phyloP scores from a whole-genome alignment of 2,113 vertebrate species.

The Vireo altiloquus region DNA sequence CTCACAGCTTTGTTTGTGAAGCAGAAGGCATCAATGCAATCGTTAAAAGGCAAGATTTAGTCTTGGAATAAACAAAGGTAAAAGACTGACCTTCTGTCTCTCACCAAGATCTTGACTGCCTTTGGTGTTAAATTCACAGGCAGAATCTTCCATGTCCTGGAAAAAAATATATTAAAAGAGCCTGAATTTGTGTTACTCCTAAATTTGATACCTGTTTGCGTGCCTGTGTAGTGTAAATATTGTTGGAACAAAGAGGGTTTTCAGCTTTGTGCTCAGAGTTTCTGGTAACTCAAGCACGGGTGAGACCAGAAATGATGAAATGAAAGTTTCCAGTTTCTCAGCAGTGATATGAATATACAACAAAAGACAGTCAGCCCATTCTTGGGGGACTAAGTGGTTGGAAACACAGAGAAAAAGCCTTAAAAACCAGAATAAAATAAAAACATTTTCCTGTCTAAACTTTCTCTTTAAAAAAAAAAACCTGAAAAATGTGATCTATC shows the following conservation, averaged over 20 bases:
- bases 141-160: background rate
- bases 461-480: background rate
- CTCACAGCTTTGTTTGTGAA: background rate
- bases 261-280: background rate
- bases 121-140: slow-evolving; percentile 40
- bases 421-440: background rate
- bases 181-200: background rate
- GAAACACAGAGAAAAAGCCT: background rate
- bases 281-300: background rate
- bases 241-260: background rate
- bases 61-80: background rate
- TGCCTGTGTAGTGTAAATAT: background rate
- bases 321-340: background rate
- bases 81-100: background rate
- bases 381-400: background rate
- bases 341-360: accelerated
- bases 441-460: background rate
- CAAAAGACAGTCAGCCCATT: background rate
- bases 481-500: background rate
- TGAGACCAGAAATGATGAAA: background rate
- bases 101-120: background rate
- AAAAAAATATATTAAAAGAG: background rate
- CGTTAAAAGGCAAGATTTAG: background rate
- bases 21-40: background rate
- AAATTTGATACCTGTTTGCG: background rate